Percentiles rank a stretch among this genome's conserved stretches.
Conservation (phyloP, 1,140 invertebrate species). For the Drosophila lacteicornis region DNA sequence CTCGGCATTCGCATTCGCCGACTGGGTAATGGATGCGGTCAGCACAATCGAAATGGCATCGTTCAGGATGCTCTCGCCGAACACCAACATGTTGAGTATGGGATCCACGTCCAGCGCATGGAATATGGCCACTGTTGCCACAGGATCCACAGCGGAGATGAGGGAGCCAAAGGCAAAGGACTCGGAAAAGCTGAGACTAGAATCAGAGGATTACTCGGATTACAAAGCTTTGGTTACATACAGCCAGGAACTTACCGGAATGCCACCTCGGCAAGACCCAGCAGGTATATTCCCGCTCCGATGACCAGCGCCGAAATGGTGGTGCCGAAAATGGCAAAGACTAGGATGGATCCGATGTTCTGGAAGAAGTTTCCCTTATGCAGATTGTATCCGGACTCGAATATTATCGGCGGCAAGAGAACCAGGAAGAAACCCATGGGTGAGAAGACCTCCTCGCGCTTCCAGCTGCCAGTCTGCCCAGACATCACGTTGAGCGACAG, state of each 20-base stretch:
- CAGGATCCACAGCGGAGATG: conserved; percentile 99
- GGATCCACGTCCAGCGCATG: conserved; percentile 97
- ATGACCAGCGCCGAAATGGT: conserved; percentile 96
- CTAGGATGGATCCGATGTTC: conserved; percentile 97
- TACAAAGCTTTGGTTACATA: too few species aligned
- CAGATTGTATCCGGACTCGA: conserved; percentile 99
- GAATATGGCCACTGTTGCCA: conserved; percentile 99
- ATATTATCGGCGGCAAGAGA: conserved; percentile 98
- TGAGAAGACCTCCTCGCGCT: conserved; percentile 98
- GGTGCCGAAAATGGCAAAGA: conserved; percentile 99
- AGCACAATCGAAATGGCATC: conserved; percentile 99
- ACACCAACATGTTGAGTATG: conserved; percentile 98
- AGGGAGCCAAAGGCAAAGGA: conserved; percentile 98
- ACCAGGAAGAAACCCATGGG: conserved; percentile 99
- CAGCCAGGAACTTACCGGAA: conserved; percentile 87
- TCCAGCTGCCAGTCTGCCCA: conserved; percentile 96
- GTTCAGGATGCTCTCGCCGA: conserved; percentile 99
- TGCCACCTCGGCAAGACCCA: conserved; percentile 95
- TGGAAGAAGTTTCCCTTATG: conserved; percentile 99
- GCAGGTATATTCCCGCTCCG: conserved; percentile 96
- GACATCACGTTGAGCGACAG: conserved; percentile 96
- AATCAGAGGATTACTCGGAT: not conserved
- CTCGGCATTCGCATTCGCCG: conserved; percentile 67
- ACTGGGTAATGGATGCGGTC: conserved; percentile 93
- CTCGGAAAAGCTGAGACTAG: conserved; percentile 91